Evolutionary conservation across 1,140 invertebrate genomes (phyloP), one percentile per base, ranked within the genome.

Genomic region (Macrocentrus cingulum): DNA sequence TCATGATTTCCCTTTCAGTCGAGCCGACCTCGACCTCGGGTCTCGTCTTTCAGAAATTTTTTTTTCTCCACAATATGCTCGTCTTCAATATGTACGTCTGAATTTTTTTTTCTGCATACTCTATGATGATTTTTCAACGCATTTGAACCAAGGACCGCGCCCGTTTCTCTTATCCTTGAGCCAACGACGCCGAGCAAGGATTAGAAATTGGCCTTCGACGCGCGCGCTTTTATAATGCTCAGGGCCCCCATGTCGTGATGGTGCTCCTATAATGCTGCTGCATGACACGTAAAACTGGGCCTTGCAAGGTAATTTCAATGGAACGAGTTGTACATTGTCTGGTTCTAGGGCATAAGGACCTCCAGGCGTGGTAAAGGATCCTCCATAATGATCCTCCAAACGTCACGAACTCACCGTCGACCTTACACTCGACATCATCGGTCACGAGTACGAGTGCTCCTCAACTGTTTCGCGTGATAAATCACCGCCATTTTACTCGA

Each of bases 181-280:
- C n/a, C n/a, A n/a, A n/a, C 8, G 36, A 37, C 19, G 18, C 39
- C 48, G 52, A 52, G 51, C 51, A 58, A 60, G 37, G 70, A 74
- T 71, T 76, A 75, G 74, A 76, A 78, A 78, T 78, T 76, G 69
- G 60, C 67, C 72, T 75, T 64, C 54, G 41, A 56, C 55, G 51
- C 15, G n/a, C n/a, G 42, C 49, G 37, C 55, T 62, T 62, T 58
- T 62, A 62, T 62, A 58, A 62, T 53, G 20, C 36, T 55, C 39
- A 29, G 23, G 39, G 41, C 23, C 39, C 48, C 56, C 39, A 46
- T 2, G 49, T 22, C 19, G 22, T 46, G 41, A 39, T 29, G 25
- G 25, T 29, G 25, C 25, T 29, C 25, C n/a, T n/a, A n/a, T 29
- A 9, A 4, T 29, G 25, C 25, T 29, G 9, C 9, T 29, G 25